These are phyloP conservation scores for Hipparchia sbordonii DNA, from an alignment of 2,888 invertebrate species.

Conservation along the genomic window DNA sequence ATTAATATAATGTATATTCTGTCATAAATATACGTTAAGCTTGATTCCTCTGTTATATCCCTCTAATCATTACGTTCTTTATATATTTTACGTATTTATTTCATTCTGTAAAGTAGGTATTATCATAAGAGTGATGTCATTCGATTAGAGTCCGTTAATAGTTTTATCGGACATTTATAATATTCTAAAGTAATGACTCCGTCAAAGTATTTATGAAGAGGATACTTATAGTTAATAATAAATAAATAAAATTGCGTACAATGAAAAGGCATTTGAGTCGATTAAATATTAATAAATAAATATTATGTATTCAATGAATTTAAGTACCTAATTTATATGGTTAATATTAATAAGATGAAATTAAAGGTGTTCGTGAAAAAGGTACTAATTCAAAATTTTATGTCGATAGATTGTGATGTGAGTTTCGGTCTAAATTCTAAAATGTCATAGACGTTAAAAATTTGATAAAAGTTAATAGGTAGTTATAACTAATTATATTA, in stretches of 20 bases:
- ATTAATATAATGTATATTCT: background rate
- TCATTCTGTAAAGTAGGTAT: background rate
- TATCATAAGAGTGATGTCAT: background rate
- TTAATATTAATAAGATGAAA: conserved; percentile 39
- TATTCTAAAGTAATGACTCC: background rate
- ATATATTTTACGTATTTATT: background rate
- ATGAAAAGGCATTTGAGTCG: background rate
- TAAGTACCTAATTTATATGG: background rate
- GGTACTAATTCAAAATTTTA: conserved; percentile 46
- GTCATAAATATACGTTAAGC: background rate
- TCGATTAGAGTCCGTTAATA: background rate
- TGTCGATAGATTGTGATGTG: conserved; percentile 46
- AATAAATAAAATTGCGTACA: background rate
- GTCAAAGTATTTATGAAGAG: background rate
- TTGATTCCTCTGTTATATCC: background rate
- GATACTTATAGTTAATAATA: background rate
- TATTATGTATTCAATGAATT: background rate
- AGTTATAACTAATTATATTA: background rate
- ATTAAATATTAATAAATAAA: background rate
- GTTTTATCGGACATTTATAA: no score
- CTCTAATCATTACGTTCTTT: background rate
- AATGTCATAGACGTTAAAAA: conserved; percentile 44
- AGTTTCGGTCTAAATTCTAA: conserved; percentile 42
- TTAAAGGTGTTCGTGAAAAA: conserved; percentile 43
- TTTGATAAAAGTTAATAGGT: conserved; percentile 14